Conservation (phyloP, 2,888 invertebrate genomes). For the Horisme vitalbata region DNA sequence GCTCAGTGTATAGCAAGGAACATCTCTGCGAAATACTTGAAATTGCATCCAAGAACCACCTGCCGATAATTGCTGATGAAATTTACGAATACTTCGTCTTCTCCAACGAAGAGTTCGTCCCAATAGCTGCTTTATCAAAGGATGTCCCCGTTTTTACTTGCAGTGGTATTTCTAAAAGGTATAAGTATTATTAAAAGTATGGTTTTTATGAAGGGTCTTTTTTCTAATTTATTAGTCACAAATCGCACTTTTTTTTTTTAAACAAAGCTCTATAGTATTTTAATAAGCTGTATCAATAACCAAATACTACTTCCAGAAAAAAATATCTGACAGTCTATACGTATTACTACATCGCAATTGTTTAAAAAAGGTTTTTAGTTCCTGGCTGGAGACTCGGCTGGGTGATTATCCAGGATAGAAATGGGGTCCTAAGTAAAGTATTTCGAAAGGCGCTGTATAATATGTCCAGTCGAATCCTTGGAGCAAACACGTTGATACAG, state of each 20-base stretch:
- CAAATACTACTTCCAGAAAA: too few species aligned
- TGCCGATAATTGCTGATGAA: slow-evolving; percentile 98
- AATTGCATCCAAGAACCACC: slow-evolving; percentile 88
- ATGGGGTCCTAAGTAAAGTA: slow-evolving; percentile 83
- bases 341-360: too few species aligned
- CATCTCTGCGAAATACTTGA: slow-evolving; percentile 92
- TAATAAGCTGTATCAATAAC: too few species aligned
- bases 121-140: slow-evolving; percentile 91
- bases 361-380: slow-evolving; percentile 88
- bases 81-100: slow-evolving; percentile 98
- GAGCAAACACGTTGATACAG: slow-evolving; percentile 94
- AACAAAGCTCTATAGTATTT: too few species aligned
- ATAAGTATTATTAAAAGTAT: too few species aligned
- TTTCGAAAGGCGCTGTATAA: slow-evolving; percentile 75
- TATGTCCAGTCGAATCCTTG: slow-evolving; percentile 93
- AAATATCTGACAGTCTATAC: too few species aligned
- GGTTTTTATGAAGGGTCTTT: too few species aligned
- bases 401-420: slow-evolving; percentile 95
- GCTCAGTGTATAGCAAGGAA: slow-evolving; percentile 92
- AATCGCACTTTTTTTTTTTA: too few species aligned
- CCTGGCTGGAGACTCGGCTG: slow-evolving; percentile 99
- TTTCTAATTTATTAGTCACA: too few species aligned
- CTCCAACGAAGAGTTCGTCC: slow-evolving; percentile 88
- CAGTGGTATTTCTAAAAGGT: slow-evolving; percentile 97
- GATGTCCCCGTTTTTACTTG: slow-evolving; percentile 96